Base-by-base conservation (phyloP, 2,113 vertebrate genomes). In the Eupsittula cactorum region DNA sequence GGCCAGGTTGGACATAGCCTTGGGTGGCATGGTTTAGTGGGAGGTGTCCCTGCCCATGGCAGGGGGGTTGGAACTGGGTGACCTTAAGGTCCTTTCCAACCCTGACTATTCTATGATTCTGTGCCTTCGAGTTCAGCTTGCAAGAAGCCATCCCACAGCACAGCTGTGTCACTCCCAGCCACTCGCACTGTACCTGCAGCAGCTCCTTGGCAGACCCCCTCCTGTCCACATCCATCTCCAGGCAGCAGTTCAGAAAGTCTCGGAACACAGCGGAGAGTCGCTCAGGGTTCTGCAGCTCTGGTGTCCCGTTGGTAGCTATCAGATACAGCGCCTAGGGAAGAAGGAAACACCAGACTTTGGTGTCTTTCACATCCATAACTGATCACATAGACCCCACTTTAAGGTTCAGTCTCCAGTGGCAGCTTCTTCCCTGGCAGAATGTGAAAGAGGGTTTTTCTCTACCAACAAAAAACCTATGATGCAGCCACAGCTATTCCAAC, bases 221-320 rank as follows among this genome's bases (percentile, higher is more conserved):
- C 87, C 99, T 99, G 97, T 99, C 99, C 93, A 99, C 99, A 25
- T 99, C 99, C 99, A 99, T 99, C 98, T 99, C 99, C 95, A 99
- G 98, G 97, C 99, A 99, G 97, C 98, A 98, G 96, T 99, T 99
- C 57, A 99, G 98, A 92, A 99, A 99, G 97, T 99, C 99, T 77
- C 99, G 98, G 96, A 99, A 99, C 69, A 99, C 98, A 11, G 99
- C 98, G 0, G 99, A 99, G 55, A 99, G 98, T 82, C 99, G 98
- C 98, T 99, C 99, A 0, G 99, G 99, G 97, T 99, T 99, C 98
- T 99, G 99, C 87, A 99, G 98, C 96, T 99, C 99, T 2, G 99
- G 99, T 5, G 99, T 99, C 82, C 99, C 99, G 0, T 99, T 99
- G 46, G 99, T 99, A 67, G 99, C 99, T 70, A 99, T 99, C 98